Evolutionary conservation across 1,140 invertebrate genomes (phyloP).

Genomic region (Tetramorium simillimum): DNA sequence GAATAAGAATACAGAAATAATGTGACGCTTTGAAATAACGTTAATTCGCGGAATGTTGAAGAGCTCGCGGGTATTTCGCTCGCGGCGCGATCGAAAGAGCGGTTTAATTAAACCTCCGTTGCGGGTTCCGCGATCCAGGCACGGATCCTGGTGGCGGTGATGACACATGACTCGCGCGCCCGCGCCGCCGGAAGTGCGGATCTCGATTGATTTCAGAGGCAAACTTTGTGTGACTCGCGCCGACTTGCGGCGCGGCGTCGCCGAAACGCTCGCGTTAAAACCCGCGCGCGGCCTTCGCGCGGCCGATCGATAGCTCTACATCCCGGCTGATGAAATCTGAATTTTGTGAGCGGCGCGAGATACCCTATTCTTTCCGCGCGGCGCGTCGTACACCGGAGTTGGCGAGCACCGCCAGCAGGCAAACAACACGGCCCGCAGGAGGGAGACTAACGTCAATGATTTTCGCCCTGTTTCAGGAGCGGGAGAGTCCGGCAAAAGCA

Average conservation of each 20-base stretch:
- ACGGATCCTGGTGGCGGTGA: background rate
- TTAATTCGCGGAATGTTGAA: background rate
- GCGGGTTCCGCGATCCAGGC: background rate
- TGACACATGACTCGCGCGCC: background rate
- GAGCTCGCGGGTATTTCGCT: background rate
- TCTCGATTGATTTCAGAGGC: too few species aligned
- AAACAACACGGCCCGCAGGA: too few species aligned
- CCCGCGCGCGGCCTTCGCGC: too few species aligned
- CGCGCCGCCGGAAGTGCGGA: background rate
- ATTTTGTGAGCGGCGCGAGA: too few species aligned
- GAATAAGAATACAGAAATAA: background rate
- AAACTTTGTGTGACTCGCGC: too few species aligned
- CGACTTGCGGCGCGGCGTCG: too few species aligned
- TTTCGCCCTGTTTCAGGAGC: slow-evolving; percentile 88
- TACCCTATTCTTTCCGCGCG: too few species aligned
- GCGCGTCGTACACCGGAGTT: too few species aligned
- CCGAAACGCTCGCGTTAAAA: too few species aligned
- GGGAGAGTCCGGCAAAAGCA: slow-evolving; percentile 99
- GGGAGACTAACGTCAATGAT: background rate
- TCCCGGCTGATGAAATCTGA: too few species aligned
- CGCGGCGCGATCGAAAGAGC: background rate
- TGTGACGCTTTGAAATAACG: background rate
- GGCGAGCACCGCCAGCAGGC: background rate
- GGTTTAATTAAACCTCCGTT: background rate
- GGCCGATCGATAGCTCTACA: too few species aligned